Percentiles rank a stretch among this genome's conserved stretches.
These are phyloP conservation scores for Ramphastos sulfuratus DNA, from an alignment of 2,113 vertebrate species.

Conservation along the genomic window DNA sequence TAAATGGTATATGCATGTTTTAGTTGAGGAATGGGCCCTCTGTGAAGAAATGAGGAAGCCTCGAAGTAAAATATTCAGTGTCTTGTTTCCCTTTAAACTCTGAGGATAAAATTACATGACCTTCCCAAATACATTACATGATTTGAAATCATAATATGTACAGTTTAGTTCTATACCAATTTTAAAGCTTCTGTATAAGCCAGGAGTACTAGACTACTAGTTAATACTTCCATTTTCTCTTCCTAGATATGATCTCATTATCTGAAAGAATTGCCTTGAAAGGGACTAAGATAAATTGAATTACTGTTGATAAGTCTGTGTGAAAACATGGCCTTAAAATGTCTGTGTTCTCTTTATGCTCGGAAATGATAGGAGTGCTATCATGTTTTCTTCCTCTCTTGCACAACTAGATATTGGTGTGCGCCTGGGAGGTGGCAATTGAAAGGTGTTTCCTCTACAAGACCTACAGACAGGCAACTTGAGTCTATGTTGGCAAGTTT, in stretches of 20 bases:
- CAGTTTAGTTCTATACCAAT: not conserved
- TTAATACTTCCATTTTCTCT: not conserved
- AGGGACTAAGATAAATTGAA: not conserved
- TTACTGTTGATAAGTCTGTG: not conserved
- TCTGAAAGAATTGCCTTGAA: not conserved
- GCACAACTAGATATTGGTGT: not conserved
- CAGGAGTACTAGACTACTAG: not conserved
- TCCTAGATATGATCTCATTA: not conserved
- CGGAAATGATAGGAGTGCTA: not conserved
- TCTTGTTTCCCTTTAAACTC: accelerated
- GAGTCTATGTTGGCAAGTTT: not conserved
- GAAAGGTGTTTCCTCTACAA: not conserved
- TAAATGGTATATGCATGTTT: not conserved
- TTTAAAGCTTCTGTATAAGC: not conserved
- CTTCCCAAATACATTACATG: not conserved
- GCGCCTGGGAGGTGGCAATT: not conserved
- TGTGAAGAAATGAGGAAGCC: not conserved
- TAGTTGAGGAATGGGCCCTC: not conserved
- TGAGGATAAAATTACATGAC: not conserved
- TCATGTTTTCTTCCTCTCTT: not conserved
- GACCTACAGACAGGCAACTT: not conserved
- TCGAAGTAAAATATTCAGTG: not conserved
- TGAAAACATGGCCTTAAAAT: not conserved
- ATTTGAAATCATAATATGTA: not conserved
- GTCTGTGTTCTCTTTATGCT: not conserved